Evolutionary conservation across 1,140 invertebrate species (phyloP).

Genomic region (Drosophila fuyamai): DNA sequence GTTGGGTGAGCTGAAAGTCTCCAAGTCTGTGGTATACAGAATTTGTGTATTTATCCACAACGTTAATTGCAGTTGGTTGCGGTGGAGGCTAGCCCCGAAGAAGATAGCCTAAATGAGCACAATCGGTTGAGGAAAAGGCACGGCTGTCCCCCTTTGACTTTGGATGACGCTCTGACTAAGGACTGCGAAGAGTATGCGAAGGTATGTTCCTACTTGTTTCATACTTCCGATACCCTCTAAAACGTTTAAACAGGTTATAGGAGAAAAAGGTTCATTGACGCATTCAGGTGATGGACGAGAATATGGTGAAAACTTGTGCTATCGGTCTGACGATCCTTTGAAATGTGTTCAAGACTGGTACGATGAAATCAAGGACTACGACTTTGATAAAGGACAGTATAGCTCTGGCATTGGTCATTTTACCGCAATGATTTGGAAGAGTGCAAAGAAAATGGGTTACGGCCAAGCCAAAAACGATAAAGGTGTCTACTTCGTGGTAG

Average conservation of each 20-base stretch:
- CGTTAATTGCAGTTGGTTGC: slow-evolving; percentile 4
- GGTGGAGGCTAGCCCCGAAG: not conserved
- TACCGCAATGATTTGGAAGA: slow-evolving; percentile 36
- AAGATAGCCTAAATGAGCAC: slow-evolving; percentile 10
- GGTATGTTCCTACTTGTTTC: not conserved
- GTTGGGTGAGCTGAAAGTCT: not conserved
- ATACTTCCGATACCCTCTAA: not conserved
- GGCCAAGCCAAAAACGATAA: not conserved
- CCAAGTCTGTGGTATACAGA: no score
- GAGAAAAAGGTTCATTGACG: fast-evolving
- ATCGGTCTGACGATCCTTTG: fast-evolving
- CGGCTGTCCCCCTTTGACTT: not conserved
- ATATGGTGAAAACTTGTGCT: slow-evolving; percentile 34
- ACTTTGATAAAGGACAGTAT: not conserved
- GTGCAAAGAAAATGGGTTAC: slow-evolving; percentile 2
- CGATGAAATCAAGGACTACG: slow-evolving; percentile 12
- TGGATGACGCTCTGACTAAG: fast-evolving
- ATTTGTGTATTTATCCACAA: no score
- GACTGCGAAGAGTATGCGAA: slow-evolving; percentile 8
- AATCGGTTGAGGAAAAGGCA: slow-evolving; percentile 22
- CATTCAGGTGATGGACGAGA: not conserved
- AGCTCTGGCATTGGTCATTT: not conserved
- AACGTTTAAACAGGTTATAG: slow-evolving; percentile 8
- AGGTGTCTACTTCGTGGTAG: slow-evolving; percentile 13
- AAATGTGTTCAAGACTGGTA: slow-evolving; percentile 32